Evolutionary conservation across 1,140 invertebrate genomes (phyloP), one percentile per base, ranked within the genome.

Genomic region (Ctenoplectra terminalis): DNA sequence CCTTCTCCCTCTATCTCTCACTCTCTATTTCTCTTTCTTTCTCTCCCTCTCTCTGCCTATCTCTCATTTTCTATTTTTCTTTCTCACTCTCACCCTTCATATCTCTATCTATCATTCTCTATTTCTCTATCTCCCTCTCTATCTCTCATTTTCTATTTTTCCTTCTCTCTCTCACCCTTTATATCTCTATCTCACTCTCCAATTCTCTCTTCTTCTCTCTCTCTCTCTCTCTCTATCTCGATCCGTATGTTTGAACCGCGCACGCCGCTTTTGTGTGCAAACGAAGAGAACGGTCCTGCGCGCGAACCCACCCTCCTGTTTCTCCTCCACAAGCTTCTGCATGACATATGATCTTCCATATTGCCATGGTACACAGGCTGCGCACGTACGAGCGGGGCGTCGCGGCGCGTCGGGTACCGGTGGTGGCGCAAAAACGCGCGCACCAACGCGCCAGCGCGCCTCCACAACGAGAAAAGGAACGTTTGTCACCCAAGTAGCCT

Each of bases 291-390:
- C 15, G 52, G 31, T 71, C 60, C 78, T 48, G 66, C 58, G 58
- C 76, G 70, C n/a, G 50, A 34, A 52, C 60, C 37, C 64, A 64
- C 81, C 64, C 81, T 70, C 82, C 46, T 48, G 60, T 43, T 77
- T 72, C 84, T 83, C 74, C 78, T 73, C 83, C 87, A 85, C 84
- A 34, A 56, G 80, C 89, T 87, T 69, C 66, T 87, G 87, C 90
- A 91, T 92, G 91, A 92, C 91, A 91, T 92, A 92, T 91, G 91
- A 92, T 92, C 91, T 89, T 86, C 87, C 89, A 92, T 92, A 92
- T 92, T 92, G 90, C 88, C 84, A 81, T 64, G 86, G 84, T 81
- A 88, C 82, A 90, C 87, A 81, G 66, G 81, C 85, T 52, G 60
- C 77, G 82, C 85, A 80, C 56, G 81, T 87, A 87, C 80, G 50